phyloP scores from a whole-genome alignment of 2,113 vertebrate species.

The Edolisoma coerulescens region DNA sequence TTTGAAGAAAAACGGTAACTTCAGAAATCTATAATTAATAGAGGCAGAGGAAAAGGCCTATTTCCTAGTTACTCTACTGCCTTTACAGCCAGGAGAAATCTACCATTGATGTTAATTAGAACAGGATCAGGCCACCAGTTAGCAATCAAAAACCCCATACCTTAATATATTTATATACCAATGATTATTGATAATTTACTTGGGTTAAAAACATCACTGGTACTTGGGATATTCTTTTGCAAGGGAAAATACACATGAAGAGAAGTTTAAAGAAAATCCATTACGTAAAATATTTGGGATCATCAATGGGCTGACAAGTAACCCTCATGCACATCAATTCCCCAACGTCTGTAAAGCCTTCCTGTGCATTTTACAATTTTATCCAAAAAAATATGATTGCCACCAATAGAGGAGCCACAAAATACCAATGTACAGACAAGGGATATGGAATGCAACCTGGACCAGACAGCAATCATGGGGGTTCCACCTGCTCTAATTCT shows the following conservation, averaged over 20 bases:
- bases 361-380: not conserved
- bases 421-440: not conserved
- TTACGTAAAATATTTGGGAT: not conserved
- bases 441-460: not conserved
- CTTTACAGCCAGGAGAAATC: not conserved
- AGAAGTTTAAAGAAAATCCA: not conserved
- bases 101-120: not conserved
- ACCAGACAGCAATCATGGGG: not conserved
- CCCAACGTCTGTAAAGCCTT: not conserved
- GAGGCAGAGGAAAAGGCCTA: not conserved
- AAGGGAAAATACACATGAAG: not conserved
- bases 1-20: not conserved
- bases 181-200: not conserved
- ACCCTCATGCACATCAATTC: not conserved
- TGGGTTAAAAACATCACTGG: not conserved
- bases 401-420: not conserved
- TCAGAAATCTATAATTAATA: not conserved
- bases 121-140: not conserved
- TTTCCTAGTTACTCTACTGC: not conserved
- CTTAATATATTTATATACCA: not conserved
- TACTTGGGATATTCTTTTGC: not conserved
- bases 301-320: not conserved
- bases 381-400: not conserved
- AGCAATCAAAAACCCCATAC: not conserved
- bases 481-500: not conserved